phyloP scores from a whole-genome alignment of 2,797 vertebrate species.

The Protosalanx chinensis region DNA sequence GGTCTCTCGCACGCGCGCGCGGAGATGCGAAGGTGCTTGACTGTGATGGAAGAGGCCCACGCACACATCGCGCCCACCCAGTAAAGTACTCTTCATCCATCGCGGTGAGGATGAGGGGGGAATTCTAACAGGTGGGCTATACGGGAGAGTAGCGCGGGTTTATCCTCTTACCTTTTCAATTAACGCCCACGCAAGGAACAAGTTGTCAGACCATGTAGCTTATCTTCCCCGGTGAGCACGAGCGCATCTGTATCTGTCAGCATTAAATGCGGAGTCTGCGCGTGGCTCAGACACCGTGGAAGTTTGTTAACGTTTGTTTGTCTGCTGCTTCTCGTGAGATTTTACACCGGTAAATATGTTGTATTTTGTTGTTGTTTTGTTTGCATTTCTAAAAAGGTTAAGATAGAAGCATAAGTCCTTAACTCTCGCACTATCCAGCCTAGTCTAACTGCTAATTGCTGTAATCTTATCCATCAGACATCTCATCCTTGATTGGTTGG shows the following conservation, averaged over 20 bases:
- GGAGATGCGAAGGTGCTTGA: not conserved
- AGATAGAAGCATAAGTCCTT: slow-evolving; percentile 63
- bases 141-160: slow-evolving; percentile 8
- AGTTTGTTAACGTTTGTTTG: slow-evolving; percentile 12
- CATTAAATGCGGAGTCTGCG: too few relatives aligned
- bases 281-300: too few relatives aligned
- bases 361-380: too few relatives aligned
- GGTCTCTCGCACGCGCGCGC: too few relatives aligned
- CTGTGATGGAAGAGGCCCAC: not conserved
- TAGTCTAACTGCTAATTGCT: slow-evolving; percentile 69
- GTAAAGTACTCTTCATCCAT: not conserved
- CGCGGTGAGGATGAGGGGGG: not conserved
- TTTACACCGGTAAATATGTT: not conserved
- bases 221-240: not conserved
- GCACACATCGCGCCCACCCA: not conserved
- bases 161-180: slow-evolving; percentile 9
- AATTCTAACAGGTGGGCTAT: not conserved
- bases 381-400: slow-evolving; percentile 48
- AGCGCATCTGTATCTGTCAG: not conserved
- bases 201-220: not conserved
- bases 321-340: not conserved
- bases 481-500: slow-evolving; percentile 37
- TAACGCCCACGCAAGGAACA: slow-evolving; percentile 1
- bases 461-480: slow-evolving; percentile 59
- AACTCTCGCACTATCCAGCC: slow-evolving; percentile 27